Conservation (phyloP, 2,888 invertebrate species). For the Yponomeuta cagnagella region DNA sequence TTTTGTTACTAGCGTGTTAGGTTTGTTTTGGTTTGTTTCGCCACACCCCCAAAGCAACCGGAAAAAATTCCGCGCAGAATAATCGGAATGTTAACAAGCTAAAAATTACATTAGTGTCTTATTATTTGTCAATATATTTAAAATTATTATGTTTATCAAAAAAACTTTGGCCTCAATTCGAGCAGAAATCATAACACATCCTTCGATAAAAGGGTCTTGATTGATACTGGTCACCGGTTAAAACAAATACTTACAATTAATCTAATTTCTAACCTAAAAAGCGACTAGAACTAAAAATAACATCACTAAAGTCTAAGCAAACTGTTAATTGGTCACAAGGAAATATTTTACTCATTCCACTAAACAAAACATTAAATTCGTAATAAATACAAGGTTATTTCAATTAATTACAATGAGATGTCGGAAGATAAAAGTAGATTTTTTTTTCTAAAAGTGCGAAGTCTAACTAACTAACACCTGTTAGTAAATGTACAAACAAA, state of each 20-base stretch:
- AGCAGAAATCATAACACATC: neutral
- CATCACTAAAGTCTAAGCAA: constrained; percentile 48
- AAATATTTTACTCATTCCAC: constrained; percentile 18
- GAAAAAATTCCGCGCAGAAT: too few species aligned
- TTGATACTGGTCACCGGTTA: constrained; percentile 6
- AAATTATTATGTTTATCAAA: constrained; percentile 1
- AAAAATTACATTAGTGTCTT: neutral
- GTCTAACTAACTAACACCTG: constrained; percentile 24
- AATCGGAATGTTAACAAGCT: too few species aligned
- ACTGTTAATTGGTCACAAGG: neutral
- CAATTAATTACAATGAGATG: constrained; percentile 13
- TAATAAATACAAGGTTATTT: constrained; percentile 11
- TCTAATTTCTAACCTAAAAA: constrained; percentile 36
- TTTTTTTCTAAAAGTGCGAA: constrained; percentile 16
- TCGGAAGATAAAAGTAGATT: constrained; percentile 3
- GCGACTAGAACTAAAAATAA: constrained; percentile 66
- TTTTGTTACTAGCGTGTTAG: too few species aligned
- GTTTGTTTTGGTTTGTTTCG: too few species aligned
- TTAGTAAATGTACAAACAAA: constrained; percentile 20
- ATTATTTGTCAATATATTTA: neutral
- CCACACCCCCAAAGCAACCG: too few species aligned
- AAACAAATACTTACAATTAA: neutral
- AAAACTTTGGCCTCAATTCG: neutral
- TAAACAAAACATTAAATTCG: constrained; percentile 3
- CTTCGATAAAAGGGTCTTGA: neutral